phyloP scores from a whole-genome alignment of 1,140 invertebrate genomes.

The Coelopa frigida region DNA sequence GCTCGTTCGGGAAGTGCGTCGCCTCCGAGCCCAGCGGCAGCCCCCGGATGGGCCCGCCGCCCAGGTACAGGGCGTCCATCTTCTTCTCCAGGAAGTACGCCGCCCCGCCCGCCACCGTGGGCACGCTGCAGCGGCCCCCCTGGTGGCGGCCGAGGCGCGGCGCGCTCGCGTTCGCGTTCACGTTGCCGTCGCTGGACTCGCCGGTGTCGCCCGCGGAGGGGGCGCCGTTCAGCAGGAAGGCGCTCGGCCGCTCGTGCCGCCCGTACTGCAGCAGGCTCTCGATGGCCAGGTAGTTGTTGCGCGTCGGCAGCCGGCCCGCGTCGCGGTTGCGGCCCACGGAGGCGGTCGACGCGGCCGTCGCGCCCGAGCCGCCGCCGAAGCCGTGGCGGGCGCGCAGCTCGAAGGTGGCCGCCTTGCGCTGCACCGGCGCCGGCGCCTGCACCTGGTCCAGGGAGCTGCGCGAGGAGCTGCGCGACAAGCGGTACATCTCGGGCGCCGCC shows the following conservation, averaged over 20 bases:
- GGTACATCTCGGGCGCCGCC: constrained; percentile 21
- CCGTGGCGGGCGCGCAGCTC: constrained; percentile 32
- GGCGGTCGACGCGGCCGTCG: constrained; percentile 16
- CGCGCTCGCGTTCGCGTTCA: constrained; percentile 12
- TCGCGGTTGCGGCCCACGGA: constrained; percentile 21
- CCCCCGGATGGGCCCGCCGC: constrained; percentile 31
- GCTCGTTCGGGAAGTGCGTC: constrained; percentile 39
- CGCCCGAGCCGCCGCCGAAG: constrained; percentile 23
- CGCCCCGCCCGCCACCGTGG: constrained; percentile 25
- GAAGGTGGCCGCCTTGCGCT: constrained; percentile 43
- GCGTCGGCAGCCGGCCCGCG: constrained; percentile 15
- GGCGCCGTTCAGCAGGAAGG: constrained; percentile 31
- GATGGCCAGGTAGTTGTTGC: constrained; percentile 31
- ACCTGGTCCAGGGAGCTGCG: constrained; percentile 17
- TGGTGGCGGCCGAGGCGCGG: constrained; percentile 17
- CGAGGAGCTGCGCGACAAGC: constrained; percentile 28
- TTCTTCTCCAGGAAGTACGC: constrained; percentile 43
- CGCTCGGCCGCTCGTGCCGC: constrained; percentile 16
- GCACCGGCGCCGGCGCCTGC: constrained; percentile 25
- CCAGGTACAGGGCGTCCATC: constrained; percentile 40
- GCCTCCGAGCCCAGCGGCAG: constrained; percentile 37
- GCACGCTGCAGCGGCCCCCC: constrained; percentile 36
- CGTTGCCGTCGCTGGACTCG: constrained; percentile 33
- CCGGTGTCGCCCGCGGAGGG: too few species aligned
- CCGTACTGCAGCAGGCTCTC: constrained; percentile 31